Conservation (phyloP, 2,888 invertebrate species). For the Ornithoptera priamus region DNA sequence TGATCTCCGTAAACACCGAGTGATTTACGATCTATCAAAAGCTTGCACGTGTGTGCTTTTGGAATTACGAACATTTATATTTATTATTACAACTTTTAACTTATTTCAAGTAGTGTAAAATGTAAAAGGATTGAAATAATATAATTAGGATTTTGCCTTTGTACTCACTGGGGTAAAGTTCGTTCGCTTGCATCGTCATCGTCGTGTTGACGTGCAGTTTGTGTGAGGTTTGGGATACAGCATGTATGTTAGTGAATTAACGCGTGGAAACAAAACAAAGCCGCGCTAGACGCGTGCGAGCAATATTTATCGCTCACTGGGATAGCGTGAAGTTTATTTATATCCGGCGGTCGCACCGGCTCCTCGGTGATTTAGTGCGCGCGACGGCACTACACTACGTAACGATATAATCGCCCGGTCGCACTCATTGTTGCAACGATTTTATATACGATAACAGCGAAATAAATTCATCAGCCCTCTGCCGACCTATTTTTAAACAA, state of each 20-base stretch:
- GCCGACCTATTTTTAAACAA: no score
- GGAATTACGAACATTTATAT: not conserved
- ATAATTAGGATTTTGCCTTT: no score
- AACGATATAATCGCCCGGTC: conserved; percentile 8
- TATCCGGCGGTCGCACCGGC: conserved; percentile 29
- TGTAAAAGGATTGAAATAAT: no score
- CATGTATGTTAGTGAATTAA: conserved; percentile 37
- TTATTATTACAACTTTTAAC: conserved; percentile 3
- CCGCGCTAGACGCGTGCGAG: conserved; percentile 32
- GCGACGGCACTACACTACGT: conserved; percentile 9
- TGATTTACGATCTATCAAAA: conserved; percentile 15
- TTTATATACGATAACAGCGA: not conserved
- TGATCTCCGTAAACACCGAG: conserved; percentile 9
- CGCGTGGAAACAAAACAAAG: conserved; percentile 38
- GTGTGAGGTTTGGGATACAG: conserved; percentile 22
- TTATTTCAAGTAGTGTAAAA: no score
- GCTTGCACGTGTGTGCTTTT: conserved; percentile 1
- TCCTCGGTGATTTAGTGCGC: conserved; percentile 35
- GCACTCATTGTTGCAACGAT: not conserved
- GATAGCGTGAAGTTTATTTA: conserved; percentile 36
- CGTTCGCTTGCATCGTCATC: no score
- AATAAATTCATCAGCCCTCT: no score
- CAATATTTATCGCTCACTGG: conserved; percentile 37
- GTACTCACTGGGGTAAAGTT: no score
- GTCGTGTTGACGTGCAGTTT: not conserved